phyloP scores from a whole-genome alignment of 1,140 invertebrate species.

The Paracyclopina nana region DNA sequence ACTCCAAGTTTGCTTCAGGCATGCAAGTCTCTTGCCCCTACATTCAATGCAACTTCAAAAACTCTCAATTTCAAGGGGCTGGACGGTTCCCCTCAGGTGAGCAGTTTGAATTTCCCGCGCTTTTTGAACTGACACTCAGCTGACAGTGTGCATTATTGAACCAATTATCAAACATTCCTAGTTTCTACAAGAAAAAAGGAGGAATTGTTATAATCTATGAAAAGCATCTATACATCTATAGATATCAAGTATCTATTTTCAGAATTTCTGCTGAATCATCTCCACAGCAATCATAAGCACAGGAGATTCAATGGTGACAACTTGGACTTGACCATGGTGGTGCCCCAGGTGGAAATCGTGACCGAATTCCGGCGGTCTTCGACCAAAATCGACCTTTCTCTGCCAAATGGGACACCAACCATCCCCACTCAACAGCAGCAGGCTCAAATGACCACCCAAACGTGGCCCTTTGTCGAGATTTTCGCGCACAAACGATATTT shows the following conservation, averaged over 20 bases:
- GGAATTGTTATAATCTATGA: not conserved
- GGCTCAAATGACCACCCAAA: not conserved
- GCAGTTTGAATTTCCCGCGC: not conserved
- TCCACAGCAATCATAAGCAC: slow-evolving; percentile 12
- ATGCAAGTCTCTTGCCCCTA: slow-evolving; percentile 11
- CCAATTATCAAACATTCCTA: too few relatives aligned
- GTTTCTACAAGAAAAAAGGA: too few relatives aligned
- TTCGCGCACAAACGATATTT: slow-evolving; percentile 14
- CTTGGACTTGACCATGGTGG: slow-evolving; percentile 13
- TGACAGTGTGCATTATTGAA: too few relatives aligned
- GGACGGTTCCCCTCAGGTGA: slow-evolving; percentile 15
- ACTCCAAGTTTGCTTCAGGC: slow-evolving; percentile 15
- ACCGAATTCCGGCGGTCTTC: not conserved
- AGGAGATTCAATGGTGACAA: slow-evolving; percentile 11
- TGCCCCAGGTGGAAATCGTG: slow-evolving; percentile 11
- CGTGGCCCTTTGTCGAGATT: slow-evolving; percentile 12
- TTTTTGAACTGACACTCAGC: not conserved
- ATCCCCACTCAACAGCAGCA: not conserved
- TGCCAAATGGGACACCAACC: not conserved
- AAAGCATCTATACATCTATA: not conserved
- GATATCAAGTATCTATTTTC: not conserved
- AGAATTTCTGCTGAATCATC: slow-evolving; percentile 15
- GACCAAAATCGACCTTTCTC: not conserved
- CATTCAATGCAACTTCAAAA: slow-evolving; percentile 13
- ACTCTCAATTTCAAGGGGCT: slow-evolving; percentile 15